These are phyloP conservation scores for Oncorhynchus kisutch DNA, from an alignment of 2,113 vertebrate species.

Conservation along the genomic window DNA sequence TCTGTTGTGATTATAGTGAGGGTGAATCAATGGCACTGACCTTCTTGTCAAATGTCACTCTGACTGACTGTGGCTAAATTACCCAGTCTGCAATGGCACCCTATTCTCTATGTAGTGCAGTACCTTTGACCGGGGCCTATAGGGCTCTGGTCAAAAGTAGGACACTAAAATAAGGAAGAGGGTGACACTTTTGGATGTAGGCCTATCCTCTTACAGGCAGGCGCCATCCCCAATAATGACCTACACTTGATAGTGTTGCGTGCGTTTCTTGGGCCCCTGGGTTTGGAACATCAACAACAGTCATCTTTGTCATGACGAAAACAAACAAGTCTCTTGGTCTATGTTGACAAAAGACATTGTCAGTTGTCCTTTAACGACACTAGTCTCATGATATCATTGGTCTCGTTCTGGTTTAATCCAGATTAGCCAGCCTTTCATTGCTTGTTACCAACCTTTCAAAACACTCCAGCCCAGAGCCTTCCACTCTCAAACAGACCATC, in stretches of 20 bases:
- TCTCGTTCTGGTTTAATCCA: background rate
- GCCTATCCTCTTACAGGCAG: too few species aligned
- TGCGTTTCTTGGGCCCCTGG: too few species aligned
- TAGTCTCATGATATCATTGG: background rate
- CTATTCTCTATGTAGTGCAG: background rate
- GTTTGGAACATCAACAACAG: background rate
- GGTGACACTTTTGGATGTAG: too few species aligned
- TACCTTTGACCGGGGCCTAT: background rate
- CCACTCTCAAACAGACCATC: background rate
- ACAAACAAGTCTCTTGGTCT: background rate
- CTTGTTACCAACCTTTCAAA: background rate
- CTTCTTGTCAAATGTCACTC: background rate
- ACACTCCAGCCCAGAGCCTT: background rate
- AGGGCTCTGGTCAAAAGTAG: background rate
- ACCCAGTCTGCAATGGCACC: background rate
- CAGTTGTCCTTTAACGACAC: too few species aligned
- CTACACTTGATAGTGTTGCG: background rate
- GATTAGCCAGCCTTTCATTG: background rate
- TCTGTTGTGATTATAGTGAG: background rate
- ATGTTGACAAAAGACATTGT: background rate
- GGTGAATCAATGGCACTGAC: background rate
- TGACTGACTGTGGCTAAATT: background rate
- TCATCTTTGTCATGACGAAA: background rate
- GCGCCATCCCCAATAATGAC: background rate
- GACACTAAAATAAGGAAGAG: too few species aligned